Base-by-base conservation (phyloP, 35 echinoderm and acorn worm genomes). In the Heliocidaris tuberculata region DNA sequence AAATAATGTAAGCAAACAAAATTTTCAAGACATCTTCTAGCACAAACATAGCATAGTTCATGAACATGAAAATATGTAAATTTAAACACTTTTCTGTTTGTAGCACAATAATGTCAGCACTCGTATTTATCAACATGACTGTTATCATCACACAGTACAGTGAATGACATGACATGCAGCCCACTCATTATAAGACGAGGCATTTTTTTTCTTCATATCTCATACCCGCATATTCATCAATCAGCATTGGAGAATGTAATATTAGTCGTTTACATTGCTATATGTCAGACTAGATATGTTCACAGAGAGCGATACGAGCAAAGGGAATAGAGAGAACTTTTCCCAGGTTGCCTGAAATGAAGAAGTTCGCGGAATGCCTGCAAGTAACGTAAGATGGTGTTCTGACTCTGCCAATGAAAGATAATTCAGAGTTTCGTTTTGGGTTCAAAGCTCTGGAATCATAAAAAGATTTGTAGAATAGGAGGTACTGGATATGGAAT, bases 241-340 rank as follows among this genome's bases (percentile, higher is more conserved):
- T 78, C 65, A 78, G 21, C 65, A 7, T 4, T 78, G 3, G 2
- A 24, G 65, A 78, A 78, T 78, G 21, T 78, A 78, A 78, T 78
- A 78, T 78, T 78, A 78, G 65, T 78, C 65, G 65, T 78, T 78
- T 78, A 78, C 65, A 78, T 78, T 78, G 65, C 65, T 78, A 78
- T 78, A 78, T 78, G 65, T 78, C 65, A 78, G 65, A 78, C 19
- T n/a, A 78, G 65, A 78, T 78, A 78, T 78, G 65, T 78, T 78
- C 65, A 21, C 65, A 27, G 65, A 78, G 21, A 78, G 65, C 65
- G 65, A 78, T 78, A 78, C 0, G 17, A 78, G 21, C 65, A 78
- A 42, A n/a, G 27, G 65, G 21, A 78, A 78, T 70, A 70, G 21
- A 78, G 65, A 78, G 65, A 78, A 24, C 65, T 78, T 78, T 78